Evolutionary conservation across 2,113 vertebrate species (phyloP).

Genomic region (Cnemophilus loriae): DNA sequence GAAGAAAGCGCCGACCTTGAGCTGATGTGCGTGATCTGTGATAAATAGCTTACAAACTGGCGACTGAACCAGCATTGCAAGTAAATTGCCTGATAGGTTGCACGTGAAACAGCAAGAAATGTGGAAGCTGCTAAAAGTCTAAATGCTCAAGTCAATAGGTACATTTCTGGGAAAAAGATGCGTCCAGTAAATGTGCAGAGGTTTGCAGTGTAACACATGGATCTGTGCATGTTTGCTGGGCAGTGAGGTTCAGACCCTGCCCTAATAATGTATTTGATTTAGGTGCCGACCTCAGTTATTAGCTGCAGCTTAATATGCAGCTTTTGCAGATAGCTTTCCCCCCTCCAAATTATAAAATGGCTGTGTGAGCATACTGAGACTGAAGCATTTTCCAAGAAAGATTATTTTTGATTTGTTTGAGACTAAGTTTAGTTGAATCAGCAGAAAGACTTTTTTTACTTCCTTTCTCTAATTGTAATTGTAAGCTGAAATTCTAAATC

Average conservation of each 20-base stretch:
- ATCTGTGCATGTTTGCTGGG: rapidly evolving
- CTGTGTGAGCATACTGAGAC: neutral
- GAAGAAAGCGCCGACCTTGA: neutral
- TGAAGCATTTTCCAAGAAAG: neutral
- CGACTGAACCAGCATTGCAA: neutral
- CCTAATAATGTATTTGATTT: neutral
- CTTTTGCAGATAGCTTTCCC: neutral
- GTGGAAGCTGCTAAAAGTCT: neutral
- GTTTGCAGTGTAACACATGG: rapidly evolving
- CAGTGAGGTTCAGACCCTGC: neutral
- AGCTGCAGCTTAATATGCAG: neutral
- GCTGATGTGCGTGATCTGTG: neutral
- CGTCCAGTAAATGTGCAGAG: neutral
- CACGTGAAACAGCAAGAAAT: neutral
- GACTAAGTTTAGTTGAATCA: neutral
- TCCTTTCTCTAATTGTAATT: constrained; percentile 7
- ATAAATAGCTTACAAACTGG: neutral
- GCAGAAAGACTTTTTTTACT: neutral
- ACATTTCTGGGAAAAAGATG: neutral
- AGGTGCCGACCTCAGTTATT: neutral
- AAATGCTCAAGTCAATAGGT: neutral
- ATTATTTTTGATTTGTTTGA: neutral
- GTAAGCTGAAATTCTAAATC: neutral
- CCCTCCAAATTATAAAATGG: neutral
- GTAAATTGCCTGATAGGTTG: neutral